Evolutionary conservation across 2,113 vertebrate genomes (phyloP).

Genomic region (Channa maculata): DNA sequence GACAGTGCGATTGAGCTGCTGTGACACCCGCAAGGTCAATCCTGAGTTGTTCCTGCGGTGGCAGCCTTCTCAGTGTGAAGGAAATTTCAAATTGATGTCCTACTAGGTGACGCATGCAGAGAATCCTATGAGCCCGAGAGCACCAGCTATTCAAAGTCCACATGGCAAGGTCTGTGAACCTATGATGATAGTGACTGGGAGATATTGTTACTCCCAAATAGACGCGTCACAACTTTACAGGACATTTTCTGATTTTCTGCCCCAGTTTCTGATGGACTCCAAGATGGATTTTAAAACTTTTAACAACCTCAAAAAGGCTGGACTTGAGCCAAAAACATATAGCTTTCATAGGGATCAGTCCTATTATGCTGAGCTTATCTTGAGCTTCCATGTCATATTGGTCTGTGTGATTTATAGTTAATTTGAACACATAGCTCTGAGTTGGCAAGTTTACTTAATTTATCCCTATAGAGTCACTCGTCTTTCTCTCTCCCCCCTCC

Average conservation of each 20-base stretch:
- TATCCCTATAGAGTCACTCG: too few relatives aligned
- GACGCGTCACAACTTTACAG: too few relatives aligned
- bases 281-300: conserved; percentile 6
- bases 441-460: too few relatives aligned
- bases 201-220: too few relatives aligned
- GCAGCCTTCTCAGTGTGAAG: conserved; percentile 26
- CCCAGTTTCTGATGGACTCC: neutral
- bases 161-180: conserved; percentile 3
- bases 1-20: conserved; percentile 57
- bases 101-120: conserved; percentile 6
- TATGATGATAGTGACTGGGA: too few relatives aligned
- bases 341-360: conserved; percentile 17
- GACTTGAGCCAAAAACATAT: conserved; percentile 30
- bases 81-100: conserved; percentile 53
- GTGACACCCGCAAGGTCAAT: conserved; percentile 59
- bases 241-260: neutral
- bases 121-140: neutral
- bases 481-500: too few relatives aligned
- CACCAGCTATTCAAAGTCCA: conserved; percentile 41
- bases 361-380: conserved; percentile 21
- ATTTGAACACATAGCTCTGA: too few relatives aligned
- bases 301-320: conserved; percentile 25
- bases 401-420: too few relatives aligned
- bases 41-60: conserved; percentile 41
- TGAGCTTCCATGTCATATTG: too few relatives aligned